These are phyloP conservation scores for Acrobasis suavella DNA, from an alignment of 2,888 invertebrate genomes.

Conservation along the genomic window DNA sequence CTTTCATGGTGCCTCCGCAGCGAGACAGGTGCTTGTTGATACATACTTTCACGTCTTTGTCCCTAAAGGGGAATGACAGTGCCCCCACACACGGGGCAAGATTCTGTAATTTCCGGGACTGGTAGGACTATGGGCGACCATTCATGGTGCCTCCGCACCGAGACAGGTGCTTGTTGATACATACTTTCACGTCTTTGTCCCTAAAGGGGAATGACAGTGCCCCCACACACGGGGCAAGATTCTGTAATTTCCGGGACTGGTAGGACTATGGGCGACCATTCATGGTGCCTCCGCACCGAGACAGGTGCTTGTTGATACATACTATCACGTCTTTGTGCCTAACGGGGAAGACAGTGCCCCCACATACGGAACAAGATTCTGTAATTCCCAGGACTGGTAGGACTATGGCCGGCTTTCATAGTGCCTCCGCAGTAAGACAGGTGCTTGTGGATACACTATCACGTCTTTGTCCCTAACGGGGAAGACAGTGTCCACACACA, in stretches of 20 bases:
- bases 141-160: conserved; percentile 76
- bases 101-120: conserved; percentile 73
- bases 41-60: too few relatives aligned
- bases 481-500: too few relatives aligned
- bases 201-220: too few relatives aligned
- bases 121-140: conserved; percentile 57
- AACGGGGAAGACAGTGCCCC: too few relatives aligned
- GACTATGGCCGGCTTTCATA: conserved; percentile 64
- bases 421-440: conserved; percentile 74
- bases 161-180: conserved; percentile 53
- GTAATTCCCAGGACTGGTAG: conserved; percentile 70
- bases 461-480: too few relatives aligned
- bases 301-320: conserved; percentile 50
- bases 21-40: conserved; percentile 57
- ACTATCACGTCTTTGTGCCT: too few relatives aligned
- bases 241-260: conserved; percentile 71
- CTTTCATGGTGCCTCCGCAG: conserved; percentile 74
- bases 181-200: too few relatives aligned
- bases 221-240: conserved; percentile 73
- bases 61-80: too few relatives aligned
- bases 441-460: conserved; percentile 37
- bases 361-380: too few relatives aligned
- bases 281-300: conserved; percentile 74
- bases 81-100: conserved; percentile 70
- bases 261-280: conserved; percentile 60